Evolutionary conservation across 1,140 invertebrate genomes (phyloP), one percentile per base, ranked within the genome.

Genomic region (Drosophila micromelanica): DNA sequence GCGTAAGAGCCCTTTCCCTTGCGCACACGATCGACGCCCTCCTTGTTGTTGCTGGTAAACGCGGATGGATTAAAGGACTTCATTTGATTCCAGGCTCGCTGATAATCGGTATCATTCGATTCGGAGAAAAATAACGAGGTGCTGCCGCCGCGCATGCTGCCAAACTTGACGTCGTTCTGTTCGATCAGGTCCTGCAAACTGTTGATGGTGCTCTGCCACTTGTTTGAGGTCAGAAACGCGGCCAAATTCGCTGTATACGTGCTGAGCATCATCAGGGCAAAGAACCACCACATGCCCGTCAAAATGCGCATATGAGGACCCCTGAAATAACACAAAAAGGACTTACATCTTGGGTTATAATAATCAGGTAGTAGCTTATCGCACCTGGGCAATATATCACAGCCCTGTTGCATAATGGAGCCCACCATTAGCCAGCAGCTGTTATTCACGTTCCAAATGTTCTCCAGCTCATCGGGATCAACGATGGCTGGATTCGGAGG

Each of bases 201-300:
- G 68, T 97, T 95, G 15, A 99, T 98, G 0, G 96, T 95, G 42
- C 95, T 95, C 20, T 97, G 95, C 93, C 97, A 95, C 57, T 96
- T 93, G 40, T 96, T 96, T 23, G 96, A 95, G 0, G 98, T 99
- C 60, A 99, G 93, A 74, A 98, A 99, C 20, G 98, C 98, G 5
- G 98, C 98, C 75, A 99, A 93, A 92, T 99, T 98, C 11, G 98
- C 98, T 0, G 98, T 99, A 91, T 99, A 99, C 0, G 97, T 98
- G 3, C 97, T 97, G 20, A 98, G 97, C 93, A 99, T 97, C 77
- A 99, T 99, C 17, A 99, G 93, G 0, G 97, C 96, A 90, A 99
- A 99, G 90, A 99, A 98, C 97, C 97, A 99, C 98, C 98, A 99
- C 93, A 97, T 97, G 1, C 96, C 96, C 1, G 96, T 95, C 0